Percentiles rank a stretch among this genome's conserved stretches.
These are phyloP conservation scores for Sialia sialis DNA, from an alignment of 2,113 vertebrate species.

Conservation along the genomic window DNA sequence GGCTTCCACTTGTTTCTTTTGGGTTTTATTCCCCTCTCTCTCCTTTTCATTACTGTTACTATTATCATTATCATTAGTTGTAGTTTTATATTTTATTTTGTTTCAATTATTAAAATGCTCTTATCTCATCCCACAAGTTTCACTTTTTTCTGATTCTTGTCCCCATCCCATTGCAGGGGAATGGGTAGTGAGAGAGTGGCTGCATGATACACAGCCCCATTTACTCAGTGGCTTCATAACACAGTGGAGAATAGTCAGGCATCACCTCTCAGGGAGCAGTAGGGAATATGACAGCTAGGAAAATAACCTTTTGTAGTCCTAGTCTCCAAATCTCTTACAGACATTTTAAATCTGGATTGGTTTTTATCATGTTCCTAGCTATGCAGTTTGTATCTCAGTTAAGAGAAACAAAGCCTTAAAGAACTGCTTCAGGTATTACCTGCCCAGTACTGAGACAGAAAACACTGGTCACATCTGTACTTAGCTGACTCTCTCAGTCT, in stretches of 20 bases:
- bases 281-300: neutral
- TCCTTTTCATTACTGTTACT: neutral
- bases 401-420: neutral
- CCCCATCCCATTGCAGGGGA: neutral
- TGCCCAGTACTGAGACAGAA: neutral
- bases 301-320: neutral
- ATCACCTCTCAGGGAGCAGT: neutral
- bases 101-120: neutral
- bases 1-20: neutral
- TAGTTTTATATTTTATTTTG: neutral
- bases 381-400: neutral
- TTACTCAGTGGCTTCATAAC: neutral
- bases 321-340: neutral
- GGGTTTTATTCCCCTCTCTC: neutral
- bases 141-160: neutral
- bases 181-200: accelerated
- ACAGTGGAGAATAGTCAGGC: neutral
- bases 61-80: neutral
- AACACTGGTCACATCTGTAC: neutral
- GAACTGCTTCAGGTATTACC: neutral
- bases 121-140: neutral
- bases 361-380: neutral
- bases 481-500: neutral
- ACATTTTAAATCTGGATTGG: neutral
- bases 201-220: neutral